Conservation (phyloP, 2,797 vertebrate species). For the Bradypodion pumilum region DNA sequence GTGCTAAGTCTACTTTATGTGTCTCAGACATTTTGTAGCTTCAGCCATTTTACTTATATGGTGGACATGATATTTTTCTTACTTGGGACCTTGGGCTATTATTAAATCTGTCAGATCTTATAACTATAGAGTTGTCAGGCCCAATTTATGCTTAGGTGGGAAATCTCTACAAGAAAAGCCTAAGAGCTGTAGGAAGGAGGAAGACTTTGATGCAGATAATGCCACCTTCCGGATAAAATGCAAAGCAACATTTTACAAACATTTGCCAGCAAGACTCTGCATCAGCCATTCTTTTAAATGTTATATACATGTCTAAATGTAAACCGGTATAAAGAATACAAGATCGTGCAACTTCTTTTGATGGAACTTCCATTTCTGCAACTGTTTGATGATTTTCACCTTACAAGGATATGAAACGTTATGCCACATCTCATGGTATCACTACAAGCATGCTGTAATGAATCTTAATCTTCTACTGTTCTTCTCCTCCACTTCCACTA, state of each 20-base stretch:
- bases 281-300: background rate
- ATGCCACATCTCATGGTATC: background rate
- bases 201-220: constrained; percentile 16
- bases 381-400: background rate
- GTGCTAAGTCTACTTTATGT: background rate
- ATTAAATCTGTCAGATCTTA: constrained; percentile 7
- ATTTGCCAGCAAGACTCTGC: background rate
- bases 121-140: background rate
- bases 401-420: background rate
- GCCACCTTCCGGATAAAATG: constrained; percentile 23
- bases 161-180: background rate
- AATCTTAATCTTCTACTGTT: background rate
- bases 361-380: background rate
- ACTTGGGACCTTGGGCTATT: constrained; percentile 18
- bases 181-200: constrained; percentile 21
- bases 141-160: constrained; percentile 24
- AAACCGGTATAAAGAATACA: background rate
- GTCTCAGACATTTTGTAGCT: background rate
- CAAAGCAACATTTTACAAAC: constrained; percentile 12
- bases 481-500: background rate
- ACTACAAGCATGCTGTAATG: background rate
- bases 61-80: background rate
- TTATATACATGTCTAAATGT: background rate
- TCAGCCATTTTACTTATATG: constrained; percentile 8
- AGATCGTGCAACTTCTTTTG: background rate